A percentile compares a stretch with the other conserved stretches of the same genome.
Conservation (phyloP, 37 sponge, comb jelly and placozoan genomes). For the Crambe crambe region DNA sequence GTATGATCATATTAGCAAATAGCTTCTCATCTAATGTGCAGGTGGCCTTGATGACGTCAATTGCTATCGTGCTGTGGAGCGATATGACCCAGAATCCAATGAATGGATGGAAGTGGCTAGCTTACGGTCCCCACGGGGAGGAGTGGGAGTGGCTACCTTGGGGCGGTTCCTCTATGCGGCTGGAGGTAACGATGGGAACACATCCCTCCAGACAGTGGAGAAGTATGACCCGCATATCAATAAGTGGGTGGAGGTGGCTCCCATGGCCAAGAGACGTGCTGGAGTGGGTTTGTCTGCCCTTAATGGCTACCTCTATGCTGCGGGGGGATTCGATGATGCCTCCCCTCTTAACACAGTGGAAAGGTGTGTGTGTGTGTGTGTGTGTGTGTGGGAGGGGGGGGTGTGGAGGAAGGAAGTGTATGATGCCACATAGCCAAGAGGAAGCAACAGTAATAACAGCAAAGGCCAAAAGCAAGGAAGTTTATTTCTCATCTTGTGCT, state of each 20-base stretch:
- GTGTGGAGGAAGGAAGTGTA: neutral
- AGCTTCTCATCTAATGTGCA: constrained; percentile 8
- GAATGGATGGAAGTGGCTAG: constrained; percentile 84
- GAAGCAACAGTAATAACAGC: too few relatives aligned
- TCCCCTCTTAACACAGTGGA: constrained; percentile 86
- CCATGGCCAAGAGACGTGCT: constrained; percentile 83
- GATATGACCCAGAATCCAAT: constrained; percentile 79
- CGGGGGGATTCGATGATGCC: constrained; percentile 96
- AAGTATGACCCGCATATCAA: constrained; percentile 87
- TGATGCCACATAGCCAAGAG: too few relatives aligned
- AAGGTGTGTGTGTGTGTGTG: constrained; percentile 53
- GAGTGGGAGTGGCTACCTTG: constrained; percentile 85
- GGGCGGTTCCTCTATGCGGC: constrained; percentile 82
- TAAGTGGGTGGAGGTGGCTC: constrained; percentile 80
- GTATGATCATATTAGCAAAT: neutral
- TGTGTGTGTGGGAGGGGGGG: too few relatives aligned
- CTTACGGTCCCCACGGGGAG: constrained; percentile 78
- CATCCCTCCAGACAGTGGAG: constrained; percentile 84
- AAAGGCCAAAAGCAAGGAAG: too few relatives aligned
- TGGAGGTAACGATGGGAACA: constrained; percentile 88
- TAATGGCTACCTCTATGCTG: constrained; percentile 90
- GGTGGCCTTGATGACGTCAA: constrained; percentile 90
- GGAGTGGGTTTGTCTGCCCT: constrained; percentile 87
- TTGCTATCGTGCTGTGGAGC: constrained; percentile 87
- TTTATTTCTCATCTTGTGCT: too few relatives aligned